These are phyloP conservation scores for Melanotaenia nigrans DNA, from an alignment of 2,797 vertebrate genomes.

Conservation along the genomic window DNA sequence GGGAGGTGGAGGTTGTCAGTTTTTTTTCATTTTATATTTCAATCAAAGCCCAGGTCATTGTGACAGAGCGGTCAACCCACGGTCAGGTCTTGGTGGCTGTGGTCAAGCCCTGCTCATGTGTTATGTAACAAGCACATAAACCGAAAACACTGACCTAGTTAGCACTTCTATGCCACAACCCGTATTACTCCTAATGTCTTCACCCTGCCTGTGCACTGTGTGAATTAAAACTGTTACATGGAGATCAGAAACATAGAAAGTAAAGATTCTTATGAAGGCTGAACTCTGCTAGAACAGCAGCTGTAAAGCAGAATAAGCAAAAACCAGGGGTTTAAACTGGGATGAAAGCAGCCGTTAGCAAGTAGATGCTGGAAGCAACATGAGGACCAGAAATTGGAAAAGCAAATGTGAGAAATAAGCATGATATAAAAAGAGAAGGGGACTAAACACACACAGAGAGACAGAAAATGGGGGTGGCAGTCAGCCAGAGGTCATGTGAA, in stretches of 20 bases:
- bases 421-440: neutral
- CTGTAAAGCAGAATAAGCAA: neutral
- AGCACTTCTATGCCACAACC: constrained; percentile 24
- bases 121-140: constrained; percentile 48
- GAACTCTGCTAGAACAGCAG: constrained; percentile 10
- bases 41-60: neutral
- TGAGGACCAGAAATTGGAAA: neutral
- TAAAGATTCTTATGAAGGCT: neutral
- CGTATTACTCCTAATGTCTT: constrained; percentile 8
- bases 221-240: neutral
- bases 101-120: constrained; percentile 38
- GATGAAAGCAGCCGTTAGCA: neutral
- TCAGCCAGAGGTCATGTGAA: constrained; percentile 38
- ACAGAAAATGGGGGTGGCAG: neutral
- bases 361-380: neutral
- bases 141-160: constrained; percentile 47
- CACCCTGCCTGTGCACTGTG: neutral
- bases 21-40: constrained; percentile 11
- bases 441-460: neutral
- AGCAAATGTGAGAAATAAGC: neutral
- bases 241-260: neutral
- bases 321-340: neutral
- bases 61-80: constrained; percentile 34
- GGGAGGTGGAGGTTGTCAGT: neutral
- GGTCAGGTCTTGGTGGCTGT: constrained; percentile 40